Evolutionary conservation across 2,888 invertebrate genomes (phyloP), one percentile per base, ranked within the genome.

Genomic region (Sinelater perroti): DNA sequence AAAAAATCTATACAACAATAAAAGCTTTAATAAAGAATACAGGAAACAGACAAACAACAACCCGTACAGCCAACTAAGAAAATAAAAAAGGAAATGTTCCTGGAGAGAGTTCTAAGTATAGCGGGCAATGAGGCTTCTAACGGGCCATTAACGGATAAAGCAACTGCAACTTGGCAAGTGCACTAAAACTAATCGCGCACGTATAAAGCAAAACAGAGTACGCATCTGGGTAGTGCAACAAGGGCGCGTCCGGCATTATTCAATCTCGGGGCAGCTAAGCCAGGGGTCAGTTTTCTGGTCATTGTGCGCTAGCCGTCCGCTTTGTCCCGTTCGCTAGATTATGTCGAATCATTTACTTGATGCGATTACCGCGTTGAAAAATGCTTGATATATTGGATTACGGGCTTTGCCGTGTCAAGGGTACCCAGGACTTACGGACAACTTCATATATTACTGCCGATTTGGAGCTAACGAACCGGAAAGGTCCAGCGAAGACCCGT

Each of bases 301-400:
- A 71, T 72, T 72, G 69, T 72, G 69, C 69, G 57, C 61, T 60
- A 64, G 64, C 66, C 66, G 66, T 68, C 67, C 68, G 64, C 68
- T 60, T 63, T 59, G 54, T 59, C 61, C 56, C 45, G 61, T 55
- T 61, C 56, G 60, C 65, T 62, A 73, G 76, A 75, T 77, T 77
- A 76, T 76, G 74, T 74, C 76, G 75, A 75, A 75, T 76, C 77
- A 77, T 77, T 77, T 77, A 71, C 71, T 73, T 76, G 75, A 77
- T 76, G 68, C 73, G 77, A 76, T 77, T 76, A 77, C 69, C 66
- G 67, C 68, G 73, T 72, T 73, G 73, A 76, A 76, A 76, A 76
- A 76, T 75, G 72, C 73, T 74, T 75, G 76, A 76, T 71, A 71
- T 70, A 70, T 70, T 70, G 69, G 67, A 66, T 68, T 60, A 65